A percentile compares a stretch with the other conserved stretches of the same genome.
These are phyloP conservation scores for Synergus umbraculus DNA, from an alignment of 2,888 invertebrate genomes.

Conservation along the genomic window DNA sequence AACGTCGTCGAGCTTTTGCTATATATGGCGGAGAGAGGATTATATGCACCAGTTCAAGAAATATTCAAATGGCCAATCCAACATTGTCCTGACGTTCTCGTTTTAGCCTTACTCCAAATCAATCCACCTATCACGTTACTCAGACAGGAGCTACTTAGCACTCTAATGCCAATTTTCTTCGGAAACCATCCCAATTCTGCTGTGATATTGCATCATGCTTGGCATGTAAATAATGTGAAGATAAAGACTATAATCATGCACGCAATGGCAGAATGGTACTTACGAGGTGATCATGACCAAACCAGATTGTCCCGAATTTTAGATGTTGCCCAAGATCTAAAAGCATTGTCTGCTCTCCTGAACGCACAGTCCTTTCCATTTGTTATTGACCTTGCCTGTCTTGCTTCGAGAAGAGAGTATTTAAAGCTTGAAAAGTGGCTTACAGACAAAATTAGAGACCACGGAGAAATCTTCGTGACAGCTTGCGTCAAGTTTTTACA, in stretches of 20 bases:
- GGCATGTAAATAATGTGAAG: slow-evolving; percentile 89
- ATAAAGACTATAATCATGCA: slow-evolving; percentile 94
- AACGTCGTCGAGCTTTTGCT: slow-evolving; percentile 94
- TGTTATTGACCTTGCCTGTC: slow-evolving; percentile 97
- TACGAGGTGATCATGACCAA: slow-evolving; percentile 94
- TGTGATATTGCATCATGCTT: slow-evolving; percentile 96
- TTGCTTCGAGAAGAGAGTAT: slow-evolving; percentile 97
- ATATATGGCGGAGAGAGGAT: slow-evolving; percentile 91
- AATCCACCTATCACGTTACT: slow-evolving; percentile 87
- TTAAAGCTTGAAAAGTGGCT: slow-evolving; percentile 99
- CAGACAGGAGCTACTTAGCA: slow-evolving; percentile 91
- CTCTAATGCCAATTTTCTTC: slow-evolving; percentile 94
- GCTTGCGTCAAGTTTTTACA: slow-evolving; percentile 93
- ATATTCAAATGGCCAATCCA: slow-evolving; percentile 94
- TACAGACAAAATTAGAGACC: slow-evolving; percentile 96
- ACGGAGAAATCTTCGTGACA: slow-evolving; percentile 93
- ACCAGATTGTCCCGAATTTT: slow-evolving; percentile 94
- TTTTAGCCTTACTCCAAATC: slow-evolving; percentile 93
- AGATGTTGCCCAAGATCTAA: slow-evolving; percentile 96
- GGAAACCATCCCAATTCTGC: slow-evolving; percentile 98
- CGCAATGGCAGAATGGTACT: slow-evolving; percentile 98
- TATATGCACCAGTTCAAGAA: slow-evolving; percentile 90
- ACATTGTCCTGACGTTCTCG: slow-evolving; percentile 95
- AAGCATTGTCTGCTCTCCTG: slow-evolving; percentile 93
- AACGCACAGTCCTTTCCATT: slow-evolving; percentile 96